Evolutionary conservation across 2,113 vertebrate species (phyloP), one percentile per base, ranked within the genome.

Genomic region (Neogobius melanostomus): DNA sequence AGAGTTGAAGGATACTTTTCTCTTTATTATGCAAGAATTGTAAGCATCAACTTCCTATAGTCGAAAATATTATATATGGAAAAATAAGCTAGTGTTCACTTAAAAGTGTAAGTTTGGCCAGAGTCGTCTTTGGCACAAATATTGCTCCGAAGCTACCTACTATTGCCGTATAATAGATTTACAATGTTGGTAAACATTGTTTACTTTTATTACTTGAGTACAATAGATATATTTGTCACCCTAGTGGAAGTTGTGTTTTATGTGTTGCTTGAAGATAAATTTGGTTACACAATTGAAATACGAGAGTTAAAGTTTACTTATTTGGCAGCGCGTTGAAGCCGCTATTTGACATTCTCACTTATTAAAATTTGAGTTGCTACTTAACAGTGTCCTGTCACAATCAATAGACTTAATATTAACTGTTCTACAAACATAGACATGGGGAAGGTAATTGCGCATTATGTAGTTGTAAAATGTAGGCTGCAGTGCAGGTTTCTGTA

Each of bases 71-170:
- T 90, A 90, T 85, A 80, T 71, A 74, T 76, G 75, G 75, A 89
- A 89, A 82, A 86, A 91, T 89, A 6, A 60, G 75, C 81, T 85
- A 60, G 52, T 46, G 28, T 62, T 64, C 60, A 74, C 57, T 77
- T 82, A 79, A 81, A 48, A 61, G 65, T 59, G 61, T 67, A 86
- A 76, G 76, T 66, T 79, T 79, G 77, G 73, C 85, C 49, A 52
- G 66, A 47, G 82, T 84, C 88, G 90, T 87, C 85, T 88, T 82
- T 87, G 90, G 74, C 80, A 63, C 77, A 64, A 75, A 72, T 74
- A 81, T 87, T 84, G 84, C 75, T 57, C 75, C 80, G 75, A 82
- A 83, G 66, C 82, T 88, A 85, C 81, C 83, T 92, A 86, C 72
- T 88, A 85, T 36, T 36, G 28, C 28, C 28, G 28, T 36, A 36